Evolutionary conservation across 2,797 vertebrate genomes (phyloP), one percentile per base, ranked within the genome.

Genomic region (Arrhamphus sclerolepis): DNA sequence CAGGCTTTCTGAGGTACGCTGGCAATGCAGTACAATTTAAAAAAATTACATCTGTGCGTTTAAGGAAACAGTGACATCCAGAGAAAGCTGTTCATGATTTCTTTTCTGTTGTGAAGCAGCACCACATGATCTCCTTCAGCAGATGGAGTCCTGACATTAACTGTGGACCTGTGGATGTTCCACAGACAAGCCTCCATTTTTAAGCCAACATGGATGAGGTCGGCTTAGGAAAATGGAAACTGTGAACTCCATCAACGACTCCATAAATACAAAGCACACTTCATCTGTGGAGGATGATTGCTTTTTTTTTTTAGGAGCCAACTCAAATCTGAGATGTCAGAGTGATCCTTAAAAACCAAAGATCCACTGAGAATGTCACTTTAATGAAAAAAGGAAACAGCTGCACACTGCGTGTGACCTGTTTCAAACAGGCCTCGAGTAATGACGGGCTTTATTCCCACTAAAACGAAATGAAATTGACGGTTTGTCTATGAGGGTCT

Each of bases 251-350:
- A 47, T 47, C 46, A 3, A 48, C 50, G 51, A 21, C 8, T 16
- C 52, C 39, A 38, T 38, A 38, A 38, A 38, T 38, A 38, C 34
- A 14, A 13, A 38, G 34, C 0, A 16, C 34, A 38, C 34, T 13
- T 38, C 34, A 38, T 38, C 13, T 38, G 34, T 14, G 34, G 34
- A 38, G 34, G 34, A 16, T 38, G 34, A 38, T 38, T 38, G 34
- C 34, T 38, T 38, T 38, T 34, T 34, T 34, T 34, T 34, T 60
- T 61, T 29, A n/a, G 26, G 24, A 46, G 34, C 29, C 62, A 54
- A 66, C 43, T 71, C 11, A 46, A 58, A 61, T 55, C 7, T 61
- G 29, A 63, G 57, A 50, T 56, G 62, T 70, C 55, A 64, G 53
- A 41, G 18, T 57, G 66, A 26, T 53, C 55, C 55, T 49, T 56